Evolutionary conservation across 2,888 invertebrate species (phyloP), one percentile per base, ranked within the genome.

Genomic region (Lycia hirtaria): DNA sequence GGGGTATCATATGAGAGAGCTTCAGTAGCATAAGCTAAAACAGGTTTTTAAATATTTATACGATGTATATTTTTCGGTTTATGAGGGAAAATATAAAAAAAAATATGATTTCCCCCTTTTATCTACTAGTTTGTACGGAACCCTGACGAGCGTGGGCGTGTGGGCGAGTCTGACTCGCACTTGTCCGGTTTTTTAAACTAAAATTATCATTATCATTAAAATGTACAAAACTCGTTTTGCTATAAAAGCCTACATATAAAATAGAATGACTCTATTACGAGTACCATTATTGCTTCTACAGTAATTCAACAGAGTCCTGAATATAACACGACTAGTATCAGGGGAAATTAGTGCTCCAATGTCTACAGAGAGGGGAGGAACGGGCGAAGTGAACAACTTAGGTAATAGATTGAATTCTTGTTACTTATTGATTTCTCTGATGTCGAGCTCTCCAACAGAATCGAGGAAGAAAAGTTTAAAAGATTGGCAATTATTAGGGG

Each of bases 281-380:
- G 20, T 26, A 26, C 26, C 26, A 17, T 10, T 41, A 41, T 41
- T 41, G 28, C 10, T 22, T 7, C 9, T 12, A 38, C 20, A 22
- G 26, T 26, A 41, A 26, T 41, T 28, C 41, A 17, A 38, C 15
- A 20, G 24, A 44, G 20, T 12, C 30, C 19, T 30, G 44, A 20
- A 12, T 32, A 44, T 43, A 37, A 35, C 52, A 28, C 17, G 44
- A 30, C 32, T 30, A 48, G 47, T 48, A 12, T 20, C 54, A 41
- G n/a, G 54, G 54, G 54, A 54, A 48, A 54, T 54, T 40, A 54
- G 53, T 35, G 33, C 10, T 35, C 41, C 52, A 7, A 30, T 45
- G 28, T 53, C 41, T 41, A 40, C 20, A 40, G 50, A n/a, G 17
- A 33, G 32, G 41, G 12, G 35, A 9, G n/a, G 5, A 15, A n/a